phyloP scores from a whole-genome alignment of 2,113 vertebrate genomes.

The Thamnophis sirtalis region DNA sequence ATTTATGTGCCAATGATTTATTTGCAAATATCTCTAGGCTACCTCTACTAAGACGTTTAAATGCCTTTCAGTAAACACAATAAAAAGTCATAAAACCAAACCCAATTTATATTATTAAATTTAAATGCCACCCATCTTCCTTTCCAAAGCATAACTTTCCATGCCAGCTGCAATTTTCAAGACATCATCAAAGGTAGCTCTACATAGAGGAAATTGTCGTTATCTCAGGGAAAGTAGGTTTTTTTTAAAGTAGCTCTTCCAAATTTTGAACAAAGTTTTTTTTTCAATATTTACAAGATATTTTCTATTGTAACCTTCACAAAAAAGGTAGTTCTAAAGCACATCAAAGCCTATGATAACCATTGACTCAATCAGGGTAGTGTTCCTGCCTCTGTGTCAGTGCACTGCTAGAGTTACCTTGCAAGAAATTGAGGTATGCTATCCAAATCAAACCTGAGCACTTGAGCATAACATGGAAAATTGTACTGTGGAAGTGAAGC shows the following conservation, averaged over 20 bases:
- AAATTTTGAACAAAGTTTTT: neutral
- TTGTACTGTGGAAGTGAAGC: neutral
- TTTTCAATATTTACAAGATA: neutral
- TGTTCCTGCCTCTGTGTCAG: neutral
- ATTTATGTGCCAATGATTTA: neutral
- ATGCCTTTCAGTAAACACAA: neutral
- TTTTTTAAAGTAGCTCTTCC: neutral
- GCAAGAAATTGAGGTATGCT: neutral
- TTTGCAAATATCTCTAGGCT: neutral
- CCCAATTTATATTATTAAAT: neutral
- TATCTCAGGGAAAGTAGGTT: neutral
- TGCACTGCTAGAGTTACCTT: neutral
- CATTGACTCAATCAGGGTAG: neutral
- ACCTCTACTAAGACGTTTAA: neutral
- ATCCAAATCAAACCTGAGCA: neutral
- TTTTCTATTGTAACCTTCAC: neutral
- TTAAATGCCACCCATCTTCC: neutral
- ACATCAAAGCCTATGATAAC: neutral
- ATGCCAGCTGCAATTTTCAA: neutral
- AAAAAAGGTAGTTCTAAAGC: neutral
- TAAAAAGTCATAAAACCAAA: neutral
- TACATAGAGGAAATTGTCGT: neutral
- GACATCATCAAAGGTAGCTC: neutral
- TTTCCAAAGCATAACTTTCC: neutral
- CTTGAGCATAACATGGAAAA: neutral